These are phyloP conservation scores for Anagrus nilaparvatae DNA, from an alignment of 1,140 invertebrate species.

Conservation along the genomic window DNA sequence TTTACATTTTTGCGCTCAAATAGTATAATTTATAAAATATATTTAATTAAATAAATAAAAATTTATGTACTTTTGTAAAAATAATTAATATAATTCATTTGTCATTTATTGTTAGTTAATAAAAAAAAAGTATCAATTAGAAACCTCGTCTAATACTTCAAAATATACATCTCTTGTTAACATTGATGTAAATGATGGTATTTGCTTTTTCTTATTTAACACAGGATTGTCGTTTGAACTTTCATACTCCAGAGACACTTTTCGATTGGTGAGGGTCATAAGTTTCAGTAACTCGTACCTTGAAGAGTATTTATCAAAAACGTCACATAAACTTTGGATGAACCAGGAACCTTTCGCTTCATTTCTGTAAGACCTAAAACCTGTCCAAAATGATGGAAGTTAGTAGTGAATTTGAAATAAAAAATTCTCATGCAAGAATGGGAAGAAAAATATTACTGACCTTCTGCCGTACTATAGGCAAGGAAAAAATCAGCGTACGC, in stretches of 20 bases:
- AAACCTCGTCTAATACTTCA: too few relatives aligned
- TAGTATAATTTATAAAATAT: too few relatives aligned
- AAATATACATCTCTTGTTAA: slow-evolving; percentile 54
- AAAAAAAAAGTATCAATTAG: too few relatives aligned
- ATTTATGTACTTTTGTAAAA: too few relatives aligned
- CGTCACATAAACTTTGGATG: slow-evolving; percentile 52
- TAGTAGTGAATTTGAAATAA: too few relatives aligned
- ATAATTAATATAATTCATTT: too few relatives aligned
- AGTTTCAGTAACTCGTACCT: slow-evolving; percentile 50
- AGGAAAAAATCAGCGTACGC: slow-evolving; percentile 62
- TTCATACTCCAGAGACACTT: slow-evolving; percentile 50
- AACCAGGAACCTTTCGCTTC: slow-evolving; percentile 59
- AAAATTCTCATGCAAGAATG: neutral
- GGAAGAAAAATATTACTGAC: slow-evolving; percentile 30
- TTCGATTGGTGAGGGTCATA: slow-evolving; percentile 52
- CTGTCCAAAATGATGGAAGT: slow-evolving; percentile 42
- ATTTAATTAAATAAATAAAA: too few relatives aligned
- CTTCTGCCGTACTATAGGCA: slow-evolving; percentile 57
- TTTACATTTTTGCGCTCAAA: too few relatives aligned
- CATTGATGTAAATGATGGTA: slow-evolving; percentile 57
- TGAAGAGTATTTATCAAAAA: slow-evolving; percentile 41
- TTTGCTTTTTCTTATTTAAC: slow-evolving; percentile 54
- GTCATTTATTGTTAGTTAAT: too few relatives aligned
- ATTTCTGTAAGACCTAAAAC: slow-evolving; percentile 60
- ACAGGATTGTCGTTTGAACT: slow-evolving; percentile 42